Evolutionary conservation across 1,140 invertebrate species (phyloP), one percentile per base, ranked within the genome.

Genomic region (Ooceraea biroi): DNA sequence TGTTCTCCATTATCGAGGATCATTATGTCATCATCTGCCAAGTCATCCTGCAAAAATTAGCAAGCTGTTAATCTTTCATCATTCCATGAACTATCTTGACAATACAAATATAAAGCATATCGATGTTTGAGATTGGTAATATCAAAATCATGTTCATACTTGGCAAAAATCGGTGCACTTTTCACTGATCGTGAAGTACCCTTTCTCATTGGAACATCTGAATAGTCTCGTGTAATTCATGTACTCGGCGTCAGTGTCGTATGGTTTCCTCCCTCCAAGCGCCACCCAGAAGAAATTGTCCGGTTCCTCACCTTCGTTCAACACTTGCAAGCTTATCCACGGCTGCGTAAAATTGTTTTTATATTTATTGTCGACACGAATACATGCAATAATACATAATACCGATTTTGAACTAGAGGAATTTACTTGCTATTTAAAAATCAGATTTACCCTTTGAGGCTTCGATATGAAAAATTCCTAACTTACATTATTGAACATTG

Each of bases 101-200:
- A n/a, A n/a, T 36, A 36, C 7, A 36, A 36, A 36, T 36, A 36
- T 36, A 36, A 36, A 36, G n/a, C 7, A 36, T 36, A 36, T 36
- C 2, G 7, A 36, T 36, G 7, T 7, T 36, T 3, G 7, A 36
- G 7, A 71, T 65, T 68, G 48, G 11, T 25, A 77, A 65, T 19
- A 19, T 73, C 73, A 3, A 4, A 66, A n/a, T 10, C 78, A n/a
- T n/a, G n/a, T n/a, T n/a, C n/a, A 90, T 95, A 98, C 98, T 96
- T 99, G 99, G 95, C 99, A 99, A 95, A 99, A 99, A 95, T 99
- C 99, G 0, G 98, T 98, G 95, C 99, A 99, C 93, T 99, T 99
- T 94, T 99, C 99, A 27, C 99, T 99, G 8, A 99, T 98, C 5
- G 98, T 98, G 92, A 99, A 99, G 94, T 99, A 99, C 27, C 99